phyloP scores from a whole-genome alignment of 64 coral and sea anemone genomes.

The Stichodactyla helianthus region DNA sequence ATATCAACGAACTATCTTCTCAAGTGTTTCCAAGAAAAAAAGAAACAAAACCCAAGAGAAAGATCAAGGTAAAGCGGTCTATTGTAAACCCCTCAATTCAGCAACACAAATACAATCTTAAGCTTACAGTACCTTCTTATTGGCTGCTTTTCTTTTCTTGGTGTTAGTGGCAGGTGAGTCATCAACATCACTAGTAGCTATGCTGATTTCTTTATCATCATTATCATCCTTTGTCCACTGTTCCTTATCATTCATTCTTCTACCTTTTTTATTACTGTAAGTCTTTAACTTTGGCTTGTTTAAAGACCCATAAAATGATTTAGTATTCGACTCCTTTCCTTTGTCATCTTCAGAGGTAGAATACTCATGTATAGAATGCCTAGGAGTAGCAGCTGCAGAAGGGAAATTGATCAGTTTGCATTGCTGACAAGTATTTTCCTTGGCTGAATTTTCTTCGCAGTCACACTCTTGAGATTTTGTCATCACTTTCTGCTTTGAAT shows the following conservation, averaged over 20 bases:
- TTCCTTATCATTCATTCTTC: neutral
- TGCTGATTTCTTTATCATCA: neutral
- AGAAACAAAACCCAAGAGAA: no score
- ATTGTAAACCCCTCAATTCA: no score
- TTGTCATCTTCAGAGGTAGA: constrained; percentile 1
- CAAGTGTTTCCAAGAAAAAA: no score
- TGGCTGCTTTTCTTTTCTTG: neutral
- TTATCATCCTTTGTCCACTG: neutral
- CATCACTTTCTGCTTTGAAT: neutral
- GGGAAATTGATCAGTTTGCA: neutral
- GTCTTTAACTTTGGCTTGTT: neutral
- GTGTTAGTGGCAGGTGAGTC: neutral
- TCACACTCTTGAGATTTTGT: neutral
- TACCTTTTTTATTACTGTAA: neutral
- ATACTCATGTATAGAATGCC: constrained; percentile 6
- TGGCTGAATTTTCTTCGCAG: neutral
- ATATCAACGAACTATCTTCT: no score
- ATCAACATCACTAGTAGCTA: neutral
- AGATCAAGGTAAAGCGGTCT: no score
- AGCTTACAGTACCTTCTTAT: neutral
- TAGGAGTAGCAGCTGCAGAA: neutral
- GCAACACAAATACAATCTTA: no score
- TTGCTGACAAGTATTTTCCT: neutral
- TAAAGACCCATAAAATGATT: neutral
- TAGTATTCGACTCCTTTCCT: neutral